Percentiles rank a stretch among this genome's conserved stretches.
phyloP scores from a whole-genome alignment of 2,888 invertebrate genomes.

The Rhingia rostrata region DNA sequence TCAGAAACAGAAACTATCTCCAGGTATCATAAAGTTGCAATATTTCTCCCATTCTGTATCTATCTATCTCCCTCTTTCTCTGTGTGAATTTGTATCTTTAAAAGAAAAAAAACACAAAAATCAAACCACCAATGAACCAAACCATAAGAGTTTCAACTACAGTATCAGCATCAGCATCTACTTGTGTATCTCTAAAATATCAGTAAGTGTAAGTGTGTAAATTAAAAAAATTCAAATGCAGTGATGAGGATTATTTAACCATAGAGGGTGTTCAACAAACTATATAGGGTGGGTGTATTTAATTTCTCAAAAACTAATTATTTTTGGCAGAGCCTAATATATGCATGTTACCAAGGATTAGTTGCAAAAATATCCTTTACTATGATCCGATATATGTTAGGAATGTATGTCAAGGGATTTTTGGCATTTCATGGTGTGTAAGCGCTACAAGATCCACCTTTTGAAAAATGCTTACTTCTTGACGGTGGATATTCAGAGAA shows the following conservation, averaged over 20 bases:
- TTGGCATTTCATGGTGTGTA: too few species aligned
- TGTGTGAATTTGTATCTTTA: constrained; percentile 51
- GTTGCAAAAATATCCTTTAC: too few species aligned
- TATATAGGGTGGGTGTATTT: too few species aligned
- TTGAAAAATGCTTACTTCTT: too few species aligned
- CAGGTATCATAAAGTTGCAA: constrained; percentile 58
- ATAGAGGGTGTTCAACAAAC: background rate
- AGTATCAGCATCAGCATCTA: constrained; percentile 60
- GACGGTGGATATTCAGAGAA: too few species aligned
- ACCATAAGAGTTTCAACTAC: constrained; percentile 67
- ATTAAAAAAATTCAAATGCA: constrained; percentile 14
- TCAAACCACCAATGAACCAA: constrained; percentile 64
- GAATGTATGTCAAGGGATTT: too few species aligned
- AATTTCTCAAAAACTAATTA: too few species aligned
- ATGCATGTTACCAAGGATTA: too few species aligned
- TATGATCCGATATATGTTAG: background rate
- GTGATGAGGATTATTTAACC: constrained; percentile 15
- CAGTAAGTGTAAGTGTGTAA: constrained; percentile 42
- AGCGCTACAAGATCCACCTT: too few species aligned
- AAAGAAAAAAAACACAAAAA: constrained; percentile 22
- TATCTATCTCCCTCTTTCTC: constrained; percentile 3
- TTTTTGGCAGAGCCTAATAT: too few species aligned
- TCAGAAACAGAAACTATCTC: constrained; percentile 46
- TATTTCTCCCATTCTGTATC: constrained; percentile 30
- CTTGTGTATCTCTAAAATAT: constrained; percentile 30